These are phyloP conservation scores for Pseudorhombus dupliciocellatus DNA, from an alignment of 2,113 vertebrate species.

Conservation along the genomic window DNA sequence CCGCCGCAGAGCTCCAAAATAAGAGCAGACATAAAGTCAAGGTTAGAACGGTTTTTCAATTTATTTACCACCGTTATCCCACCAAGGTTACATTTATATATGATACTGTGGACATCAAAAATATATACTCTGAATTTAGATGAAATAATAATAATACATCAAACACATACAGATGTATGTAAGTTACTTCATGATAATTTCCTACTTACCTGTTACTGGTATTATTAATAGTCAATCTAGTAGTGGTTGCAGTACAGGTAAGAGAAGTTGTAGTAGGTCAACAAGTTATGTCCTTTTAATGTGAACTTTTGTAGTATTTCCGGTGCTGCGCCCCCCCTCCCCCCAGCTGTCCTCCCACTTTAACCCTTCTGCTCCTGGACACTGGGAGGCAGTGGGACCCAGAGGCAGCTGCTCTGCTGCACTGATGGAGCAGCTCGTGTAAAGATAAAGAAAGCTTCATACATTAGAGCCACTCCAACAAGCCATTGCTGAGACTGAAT, in stretches of 20 bases:
- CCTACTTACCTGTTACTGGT: no score
- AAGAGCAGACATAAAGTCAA: background rate
- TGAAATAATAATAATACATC: no score
- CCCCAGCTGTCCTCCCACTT: conserved; percentile 28
- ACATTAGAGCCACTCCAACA: no score
- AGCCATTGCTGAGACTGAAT: no score
- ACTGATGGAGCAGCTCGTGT: background rate
- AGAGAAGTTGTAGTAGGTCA: background rate
- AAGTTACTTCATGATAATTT: no score
- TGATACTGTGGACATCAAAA: no score
- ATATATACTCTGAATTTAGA: no score
- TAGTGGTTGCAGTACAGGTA: background rate
- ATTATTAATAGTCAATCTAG: no score
- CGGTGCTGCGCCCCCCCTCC: background rate
- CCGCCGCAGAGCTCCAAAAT: background rate
- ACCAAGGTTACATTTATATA: no score
- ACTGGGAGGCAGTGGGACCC: background rate
- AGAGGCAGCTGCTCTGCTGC: no score
- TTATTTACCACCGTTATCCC: background rate
- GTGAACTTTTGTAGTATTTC: background rate
- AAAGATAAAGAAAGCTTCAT: no score
- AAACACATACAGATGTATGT: no score
- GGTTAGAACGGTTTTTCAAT: background rate
- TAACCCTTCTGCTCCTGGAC: conserved; percentile 56
- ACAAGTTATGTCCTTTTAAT: background rate